Conservation (phyloP, 2,888 invertebrate species). For the Melanophora roralis region DNA sequence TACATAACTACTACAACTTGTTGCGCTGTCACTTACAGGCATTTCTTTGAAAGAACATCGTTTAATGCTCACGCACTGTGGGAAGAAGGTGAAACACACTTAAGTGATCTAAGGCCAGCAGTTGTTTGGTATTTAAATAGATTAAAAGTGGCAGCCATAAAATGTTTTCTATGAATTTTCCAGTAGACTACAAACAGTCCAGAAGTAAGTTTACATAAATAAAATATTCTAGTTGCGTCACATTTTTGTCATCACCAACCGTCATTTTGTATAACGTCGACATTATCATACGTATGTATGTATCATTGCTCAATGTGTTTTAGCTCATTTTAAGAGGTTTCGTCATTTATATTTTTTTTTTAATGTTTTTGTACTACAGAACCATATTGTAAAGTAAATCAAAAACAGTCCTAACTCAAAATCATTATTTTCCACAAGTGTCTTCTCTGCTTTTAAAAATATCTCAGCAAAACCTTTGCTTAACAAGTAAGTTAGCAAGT, state of each 20-base stretch:
- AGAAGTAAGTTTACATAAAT: slow-evolving; percentile 15
- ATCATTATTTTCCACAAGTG: too few species aligned
- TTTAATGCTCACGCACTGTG: background rate
- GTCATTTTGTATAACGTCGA: background rate
- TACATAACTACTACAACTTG: slow-evolving; percentile 7
- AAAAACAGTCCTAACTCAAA: too few species aligned
- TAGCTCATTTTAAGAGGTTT: background rate
- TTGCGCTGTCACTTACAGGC: slow-evolving; percentile 21
- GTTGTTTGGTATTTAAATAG: background rate
- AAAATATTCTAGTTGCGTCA: slow-evolving; percentile 58
- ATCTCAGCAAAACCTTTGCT: too few species aligned
- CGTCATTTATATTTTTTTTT: too few species aligned
- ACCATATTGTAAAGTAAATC: too few species aligned
- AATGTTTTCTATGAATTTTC: background rate
- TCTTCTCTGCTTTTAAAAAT: too few species aligned
- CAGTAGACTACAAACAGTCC: background rate
- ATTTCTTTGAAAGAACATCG: slow-evolving; percentile 36
- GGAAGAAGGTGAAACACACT: too few species aligned
- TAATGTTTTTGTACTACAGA: too few species aligned
- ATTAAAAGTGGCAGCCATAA: background rate
- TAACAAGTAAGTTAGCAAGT: too few species aligned
- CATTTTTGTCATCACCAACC: slow-evolving; percentile 4
- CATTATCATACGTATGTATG: background rate
- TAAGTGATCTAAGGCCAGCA: background rate
- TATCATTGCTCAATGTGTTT: background rate